Base-by-base conservation (phyloP, 2,888 invertebrate genomes). In the Coremacera marginata region DNA sequence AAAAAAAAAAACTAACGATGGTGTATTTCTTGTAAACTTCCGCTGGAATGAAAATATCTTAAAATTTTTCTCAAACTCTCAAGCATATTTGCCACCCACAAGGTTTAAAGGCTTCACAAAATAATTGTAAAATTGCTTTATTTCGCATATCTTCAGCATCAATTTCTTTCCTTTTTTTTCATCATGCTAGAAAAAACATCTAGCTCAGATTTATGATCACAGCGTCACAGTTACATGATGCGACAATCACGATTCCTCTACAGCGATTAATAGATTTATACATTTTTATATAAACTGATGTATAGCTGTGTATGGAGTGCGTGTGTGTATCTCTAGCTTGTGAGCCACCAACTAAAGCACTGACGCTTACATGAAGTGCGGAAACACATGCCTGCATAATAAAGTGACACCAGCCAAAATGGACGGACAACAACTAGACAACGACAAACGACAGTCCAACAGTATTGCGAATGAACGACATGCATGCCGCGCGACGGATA, bases 241-340 rank as follows among this genome's bases (percentile, higher is more conserved):
- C 82, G 79, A 82, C 82, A 82, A 82, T 82, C 82, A 82, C 82
- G 82, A 82, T 81, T 80, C 79, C 76, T 78, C 80, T 79, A 76
- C 74, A 70, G 75, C 80, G 77, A 67, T 75, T 70, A 72, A 72
- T 72, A 25, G 72, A 72, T 72, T 72, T 62, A 72, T 62, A 62
- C 62, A 62, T 44, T 44, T 44, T 44, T 44, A 44, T 11, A 44
- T 44, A 44, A 44, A 44, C 44, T 62, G 27, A 16, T 62, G 25
- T 25, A 5, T 62, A 1, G 27, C 5, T 14, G 25, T 19, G 52
- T 9, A 67, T 62, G 62, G 62, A 31, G 62, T 70, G 60, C 49
- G 76, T 68, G 68, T 72, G 73, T 72, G 60, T 72, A 57, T 73
- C 60, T 3, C 22, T 60, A 16, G 19, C 16, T 25, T 71, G 71